Percentiles rank a stretch among this genome's conserved stretches.
phyloP scores from a whole-genome alignment of 2,113 vertebrate species.

The Rhinopomastus cyanomelas region DNA sequence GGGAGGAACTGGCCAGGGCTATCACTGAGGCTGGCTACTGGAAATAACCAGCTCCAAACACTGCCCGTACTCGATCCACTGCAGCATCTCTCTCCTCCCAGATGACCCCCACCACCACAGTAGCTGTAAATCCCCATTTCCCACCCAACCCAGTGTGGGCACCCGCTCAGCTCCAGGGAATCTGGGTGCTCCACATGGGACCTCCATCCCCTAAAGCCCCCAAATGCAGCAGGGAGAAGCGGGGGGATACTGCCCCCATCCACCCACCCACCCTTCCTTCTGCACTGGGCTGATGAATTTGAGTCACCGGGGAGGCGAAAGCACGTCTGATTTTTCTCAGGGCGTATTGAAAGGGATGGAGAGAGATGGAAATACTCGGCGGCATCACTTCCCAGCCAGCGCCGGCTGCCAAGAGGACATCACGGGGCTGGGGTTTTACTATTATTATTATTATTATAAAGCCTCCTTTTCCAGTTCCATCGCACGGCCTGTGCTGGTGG shows the following conservation, averaged over 20 bases:
- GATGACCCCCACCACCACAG: background rate
- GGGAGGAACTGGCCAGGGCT: background rate
- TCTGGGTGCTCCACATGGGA: background rate
- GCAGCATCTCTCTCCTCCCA: background rate
- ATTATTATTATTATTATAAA: conserved; percentile 59
- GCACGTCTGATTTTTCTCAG: background rate
- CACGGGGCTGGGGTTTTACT: background rate
- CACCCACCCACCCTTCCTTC: background rate
- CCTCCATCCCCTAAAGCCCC: background rate
- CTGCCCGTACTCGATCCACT: background rate
- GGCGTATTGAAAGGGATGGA: background rate
- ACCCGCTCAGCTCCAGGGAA: background rate
- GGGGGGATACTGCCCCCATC: background rate
- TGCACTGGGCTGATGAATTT: background rate
- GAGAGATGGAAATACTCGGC: conserved; percentile 39
- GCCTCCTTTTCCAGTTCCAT: conserved; percentile 31
- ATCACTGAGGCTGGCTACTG: background rate
- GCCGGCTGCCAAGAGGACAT: conserved; percentile 45
- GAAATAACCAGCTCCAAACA: background rate
- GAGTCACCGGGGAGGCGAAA: background rate
- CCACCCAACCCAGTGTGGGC: background rate
- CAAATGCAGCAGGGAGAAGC: background rate
- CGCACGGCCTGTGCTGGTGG: conserved; percentile 28
- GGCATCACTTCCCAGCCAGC: conserved; percentile 41
- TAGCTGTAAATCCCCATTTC: background rate